These are phyloP conservation scores for Lingula anatina DNA, from an alignment of 2,888 invertebrate genomes.

Conservation along the genomic window DNA sequence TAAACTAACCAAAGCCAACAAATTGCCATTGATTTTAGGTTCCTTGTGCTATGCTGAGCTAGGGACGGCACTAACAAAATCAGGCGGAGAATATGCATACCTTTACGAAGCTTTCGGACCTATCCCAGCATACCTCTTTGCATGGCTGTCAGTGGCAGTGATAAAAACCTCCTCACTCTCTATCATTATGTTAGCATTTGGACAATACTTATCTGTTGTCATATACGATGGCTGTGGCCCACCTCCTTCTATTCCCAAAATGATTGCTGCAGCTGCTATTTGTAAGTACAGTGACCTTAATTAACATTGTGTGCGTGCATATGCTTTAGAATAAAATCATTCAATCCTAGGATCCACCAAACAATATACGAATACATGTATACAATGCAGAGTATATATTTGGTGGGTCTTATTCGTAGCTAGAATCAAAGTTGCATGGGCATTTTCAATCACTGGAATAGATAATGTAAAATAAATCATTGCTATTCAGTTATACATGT, in stretches of 20 bases:
- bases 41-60: slow-evolving; percentile 90
- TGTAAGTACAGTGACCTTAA: slow-evolving; percentile 7
- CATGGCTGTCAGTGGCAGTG: slow-evolving; percentile 50
- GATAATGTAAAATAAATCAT: too few relatives aligned
- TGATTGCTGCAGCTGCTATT: slow-evolving; percentile 13
- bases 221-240: slow-evolving; percentile 24
- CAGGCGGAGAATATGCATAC: slow-evolving; percentile 92
- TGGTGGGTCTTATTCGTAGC: too few relatives aligned
- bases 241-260: slow-evolving; percentile 11
- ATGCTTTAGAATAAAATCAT: too few relatives aligned
- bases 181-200: slow-evolving; percentile 51
- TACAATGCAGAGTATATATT: too few relatives aligned
- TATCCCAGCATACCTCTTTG: slow-evolving; percentile 66
- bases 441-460: too few relatives aligned
- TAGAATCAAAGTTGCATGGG: too few relatives aligned
- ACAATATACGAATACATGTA: too few relatives aligned
- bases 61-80: slow-evolving; percentile 92
- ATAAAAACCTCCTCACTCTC: slow-evolving; percentile 38
- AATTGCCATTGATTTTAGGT: too few relatives aligned
- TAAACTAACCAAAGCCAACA: too few relatives aligned
- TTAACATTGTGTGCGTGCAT: too few relatives aligned
- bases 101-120: slow-evolving; percentile 93
- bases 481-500: too few relatives aligned
- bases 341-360: too few relatives aligned
- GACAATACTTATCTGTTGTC: slow-evolving; percentile 18